phyloP scores from a whole-genome alignment of 2,888 invertebrate species.

The Hoplodrina blanda region DNA sequence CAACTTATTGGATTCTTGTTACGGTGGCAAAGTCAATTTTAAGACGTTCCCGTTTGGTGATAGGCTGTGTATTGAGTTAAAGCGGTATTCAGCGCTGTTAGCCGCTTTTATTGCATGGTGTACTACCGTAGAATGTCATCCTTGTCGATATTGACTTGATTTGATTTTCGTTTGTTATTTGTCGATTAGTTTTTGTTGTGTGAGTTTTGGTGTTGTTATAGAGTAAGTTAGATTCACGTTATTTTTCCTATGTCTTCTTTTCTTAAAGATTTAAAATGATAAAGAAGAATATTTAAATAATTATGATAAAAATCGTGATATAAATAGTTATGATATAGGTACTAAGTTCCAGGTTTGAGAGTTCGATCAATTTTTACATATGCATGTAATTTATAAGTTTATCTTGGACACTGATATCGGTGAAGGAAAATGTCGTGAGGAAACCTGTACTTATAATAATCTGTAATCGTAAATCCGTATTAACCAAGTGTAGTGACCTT shows the following conservation, averaged over 20 bases:
- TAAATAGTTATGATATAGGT: too few relatives aligned
- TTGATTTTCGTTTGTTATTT: conserved; percentile 20
- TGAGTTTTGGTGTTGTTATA: neutral
- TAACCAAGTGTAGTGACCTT: too few relatives aligned
- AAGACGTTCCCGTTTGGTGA: conserved; percentile 56
- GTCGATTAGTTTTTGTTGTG: neutral
- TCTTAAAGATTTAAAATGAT: neutral
- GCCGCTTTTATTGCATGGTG: conserved; percentile 19
- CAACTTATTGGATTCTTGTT: conserved; percentile 65
- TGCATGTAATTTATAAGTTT: too few relatives aligned
- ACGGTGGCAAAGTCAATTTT: conserved; percentile 66
- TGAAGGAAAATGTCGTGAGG: too few relatives aligned
- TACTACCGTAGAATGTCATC: conserved; percentile 6
- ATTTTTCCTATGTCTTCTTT: neutral
- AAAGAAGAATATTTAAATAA: too few relatives aligned
- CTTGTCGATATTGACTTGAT: conserved; percentile 18
- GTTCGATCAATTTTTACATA: too few relatives aligned
- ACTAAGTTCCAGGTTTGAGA: too few relatives aligned
- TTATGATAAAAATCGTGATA: too few relatives aligned
- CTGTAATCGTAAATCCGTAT: too few relatives aligned
- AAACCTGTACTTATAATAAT: too few relatives aligned
- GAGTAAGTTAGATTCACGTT: neutral
- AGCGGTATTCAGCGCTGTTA: conserved; percentile 27
- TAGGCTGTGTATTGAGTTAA: conserved; percentile 61
- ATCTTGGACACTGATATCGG: too few relatives aligned